phyloP scores from a whole-genome alignment of 2,797 vertebrate genomes.

The Hippocampus kuda region DNA sequence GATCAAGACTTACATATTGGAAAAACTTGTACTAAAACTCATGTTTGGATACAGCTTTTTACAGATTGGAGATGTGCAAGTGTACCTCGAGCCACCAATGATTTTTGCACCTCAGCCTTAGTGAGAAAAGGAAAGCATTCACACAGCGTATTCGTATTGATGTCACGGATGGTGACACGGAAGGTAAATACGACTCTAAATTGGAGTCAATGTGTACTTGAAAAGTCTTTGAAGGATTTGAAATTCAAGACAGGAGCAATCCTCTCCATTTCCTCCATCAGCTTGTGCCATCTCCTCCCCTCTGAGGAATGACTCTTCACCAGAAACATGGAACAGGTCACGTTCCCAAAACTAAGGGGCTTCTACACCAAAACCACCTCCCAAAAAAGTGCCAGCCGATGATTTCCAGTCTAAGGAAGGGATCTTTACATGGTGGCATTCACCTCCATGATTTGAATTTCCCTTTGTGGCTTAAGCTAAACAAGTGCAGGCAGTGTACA shows the following conservation, averaged over 20 bases:
- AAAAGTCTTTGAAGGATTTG: constrained; percentile 1
- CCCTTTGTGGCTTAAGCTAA: background rate
- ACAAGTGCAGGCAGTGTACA: background rate
- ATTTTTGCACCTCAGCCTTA: background rate
- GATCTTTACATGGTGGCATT: background rate
- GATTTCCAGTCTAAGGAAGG: background rate
- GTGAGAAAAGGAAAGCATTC: background rate
- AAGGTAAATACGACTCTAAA: background rate
- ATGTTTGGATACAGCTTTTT: too few relatives aligned
- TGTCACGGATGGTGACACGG: background rate
- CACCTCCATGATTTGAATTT: background rate
- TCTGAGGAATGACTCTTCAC: background rate
- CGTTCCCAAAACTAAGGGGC: background rate
- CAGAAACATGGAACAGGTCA: background rate
- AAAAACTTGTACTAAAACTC: too few relatives aligned
- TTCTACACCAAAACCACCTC: background rate
- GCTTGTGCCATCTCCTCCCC: background rate
- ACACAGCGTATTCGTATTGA: background rate
- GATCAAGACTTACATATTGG: too few relatives aligned
- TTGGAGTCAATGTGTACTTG: background rate
- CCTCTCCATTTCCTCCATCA: constrained; percentile 1
- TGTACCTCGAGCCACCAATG: too few relatives aligned
- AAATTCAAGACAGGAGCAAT: background rate
- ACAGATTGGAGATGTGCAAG: too few relatives aligned
- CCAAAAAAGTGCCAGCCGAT: background rate